Evolutionary conservation across 2,888 invertebrate genomes (phyloP).

Genomic region (Anthophora plumipes): DNA sequence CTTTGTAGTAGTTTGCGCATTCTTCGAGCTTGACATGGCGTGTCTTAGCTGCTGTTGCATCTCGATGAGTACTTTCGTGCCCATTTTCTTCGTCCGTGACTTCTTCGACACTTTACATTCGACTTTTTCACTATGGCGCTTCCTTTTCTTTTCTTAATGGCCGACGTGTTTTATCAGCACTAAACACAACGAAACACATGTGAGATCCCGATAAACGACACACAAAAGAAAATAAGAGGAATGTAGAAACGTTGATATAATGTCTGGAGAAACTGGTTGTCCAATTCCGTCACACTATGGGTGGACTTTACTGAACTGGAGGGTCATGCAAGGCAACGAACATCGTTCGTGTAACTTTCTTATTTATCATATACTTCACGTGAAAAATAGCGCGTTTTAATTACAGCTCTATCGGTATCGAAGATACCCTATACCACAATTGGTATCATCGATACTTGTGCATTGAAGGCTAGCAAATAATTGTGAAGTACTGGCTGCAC

Average conservation of each 20-base stretch:
- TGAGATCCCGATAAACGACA: constrained; percentile 5
- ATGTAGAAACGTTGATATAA: neutral
- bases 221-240: neutral
- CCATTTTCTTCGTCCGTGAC: constrained; percentile 27
- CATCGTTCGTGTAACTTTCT: neutral
- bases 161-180: constrained; percentile 19
- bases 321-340: neutral
- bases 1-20: constrained; percentile 36
- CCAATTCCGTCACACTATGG: neutral
- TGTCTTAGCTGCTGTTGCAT: constrained; percentile 51
- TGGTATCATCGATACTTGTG: too few species aligned
- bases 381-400: neutral
- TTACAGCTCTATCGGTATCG: neutral
- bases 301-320: neutral
- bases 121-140: constrained; percentile 3
- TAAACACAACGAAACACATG: constrained; percentile 36
- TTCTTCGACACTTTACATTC: constrained; percentile 32
- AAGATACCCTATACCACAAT: neutral
- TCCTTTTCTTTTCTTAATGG: constrained; percentile 15
- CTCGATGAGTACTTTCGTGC: constrained; percentile 55
- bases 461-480: neutral
- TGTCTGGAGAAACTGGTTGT: neutral
- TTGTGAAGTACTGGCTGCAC: neutral
- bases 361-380: neutral
- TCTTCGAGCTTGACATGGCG: constrained; percentile 17